These are phyloP conservation scores for Cephalopachus bancanus DNA, from an alignment of 2,797 vertebrate genomes.

Conservation along the genomic window DNA sequence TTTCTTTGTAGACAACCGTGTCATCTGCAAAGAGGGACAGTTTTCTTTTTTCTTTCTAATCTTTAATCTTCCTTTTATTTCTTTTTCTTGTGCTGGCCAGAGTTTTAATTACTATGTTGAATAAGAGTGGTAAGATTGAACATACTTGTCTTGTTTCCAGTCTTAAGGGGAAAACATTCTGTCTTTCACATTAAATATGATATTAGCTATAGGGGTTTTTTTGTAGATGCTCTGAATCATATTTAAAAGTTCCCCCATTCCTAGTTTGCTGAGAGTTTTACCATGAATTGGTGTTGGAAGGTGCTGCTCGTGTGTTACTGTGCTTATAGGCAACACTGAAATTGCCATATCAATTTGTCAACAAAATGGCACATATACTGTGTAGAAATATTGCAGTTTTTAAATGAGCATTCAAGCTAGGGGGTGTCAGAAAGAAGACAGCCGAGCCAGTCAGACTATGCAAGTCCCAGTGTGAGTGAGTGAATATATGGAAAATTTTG, in stretches of 20 bases:
- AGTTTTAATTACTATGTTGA: neutral
- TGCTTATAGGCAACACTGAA: neutral
- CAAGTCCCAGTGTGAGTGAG: too few species aligned
- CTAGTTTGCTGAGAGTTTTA: conserved; percentile 8
- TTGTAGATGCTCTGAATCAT: neutral
- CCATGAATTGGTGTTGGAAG: neutral
- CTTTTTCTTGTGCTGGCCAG: neutral
- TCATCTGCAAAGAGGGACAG: neutral
- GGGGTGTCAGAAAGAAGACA: too few species aligned
- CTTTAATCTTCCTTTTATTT: neutral
- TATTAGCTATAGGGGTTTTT: neutral
- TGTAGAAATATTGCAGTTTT: neutral
- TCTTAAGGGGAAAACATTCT: neutral
- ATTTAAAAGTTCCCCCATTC: neutral
- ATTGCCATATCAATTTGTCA: neutral
- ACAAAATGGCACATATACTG: neutral
- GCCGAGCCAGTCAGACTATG: too few species aligned
- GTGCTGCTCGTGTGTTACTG: neutral
- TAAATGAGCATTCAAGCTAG: neutral
- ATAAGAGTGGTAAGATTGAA: neutral
- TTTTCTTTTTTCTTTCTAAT: neutral
- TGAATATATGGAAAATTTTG: too few species aligned
- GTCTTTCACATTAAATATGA: neutral
- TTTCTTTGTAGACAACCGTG: neutral
- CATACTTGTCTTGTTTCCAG: neutral